Percentiles rank a stretch among this genome's conserved stretches.
Evolutionary conservation across 2,797 vertebrate genomes (phyloP).

Genomic region (Brotula barbata): DNA sequence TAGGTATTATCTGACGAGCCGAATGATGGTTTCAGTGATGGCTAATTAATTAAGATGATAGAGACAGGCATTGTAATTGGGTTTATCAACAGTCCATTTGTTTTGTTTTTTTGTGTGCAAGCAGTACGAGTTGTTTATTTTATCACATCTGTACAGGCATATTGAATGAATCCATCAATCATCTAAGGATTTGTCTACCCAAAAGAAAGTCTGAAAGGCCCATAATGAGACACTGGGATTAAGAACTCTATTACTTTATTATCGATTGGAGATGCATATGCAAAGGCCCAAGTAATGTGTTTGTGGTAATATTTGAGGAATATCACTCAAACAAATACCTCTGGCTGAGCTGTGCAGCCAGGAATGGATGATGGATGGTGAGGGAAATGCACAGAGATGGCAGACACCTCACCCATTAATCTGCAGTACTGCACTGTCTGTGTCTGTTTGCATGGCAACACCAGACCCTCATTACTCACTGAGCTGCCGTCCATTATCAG

Average conservation of each 20-base stretch:
- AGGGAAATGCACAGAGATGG: slow-evolving; percentile 56
- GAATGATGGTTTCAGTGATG: slow-evolving; percentile 39
- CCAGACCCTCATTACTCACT: slow-evolving; percentile 68
- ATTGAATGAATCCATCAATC: slow-evolving; percentile 50
- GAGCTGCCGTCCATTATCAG: slow-evolving; percentile 68
- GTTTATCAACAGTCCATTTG: slow-evolving; percentile 43
- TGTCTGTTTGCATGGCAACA: slow-evolving; percentile 73
- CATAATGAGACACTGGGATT: slow-evolving; percentile 41
- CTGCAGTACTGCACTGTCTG: slow-evolving; percentile 62
- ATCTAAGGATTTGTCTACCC: slow-evolving; percentile 39
- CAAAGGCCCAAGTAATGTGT: slow-evolving; percentile 46
- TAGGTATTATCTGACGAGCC: slow-evolving; percentile 44
- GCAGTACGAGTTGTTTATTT: slow-evolving; percentile 34
- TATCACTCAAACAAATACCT: slow-evolving; percentile 61
- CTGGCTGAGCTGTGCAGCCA: slow-evolving; percentile 42
- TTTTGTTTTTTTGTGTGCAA: slow-evolving; percentile 41
- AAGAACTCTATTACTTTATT: slow-evolving; percentile 38
- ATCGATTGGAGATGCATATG: slow-evolving; percentile 60
- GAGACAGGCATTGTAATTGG: slow-evolving; percentile 46
- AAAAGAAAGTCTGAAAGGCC: slow-evolving; percentile 43
- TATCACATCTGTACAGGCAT: slow-evolving; percentile 43
- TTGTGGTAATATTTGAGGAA: slow-evolving; percentile 54
- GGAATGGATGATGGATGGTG: slow-evolving; percentile 68
- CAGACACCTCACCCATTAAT: slow-evolving; percentile 73
- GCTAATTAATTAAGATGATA: slow-evolving; percentile 60